phyloP scores from a whole-genome alignment of 2,113 vertebrate species.

The Odontophorus gujanensis region DNA sequence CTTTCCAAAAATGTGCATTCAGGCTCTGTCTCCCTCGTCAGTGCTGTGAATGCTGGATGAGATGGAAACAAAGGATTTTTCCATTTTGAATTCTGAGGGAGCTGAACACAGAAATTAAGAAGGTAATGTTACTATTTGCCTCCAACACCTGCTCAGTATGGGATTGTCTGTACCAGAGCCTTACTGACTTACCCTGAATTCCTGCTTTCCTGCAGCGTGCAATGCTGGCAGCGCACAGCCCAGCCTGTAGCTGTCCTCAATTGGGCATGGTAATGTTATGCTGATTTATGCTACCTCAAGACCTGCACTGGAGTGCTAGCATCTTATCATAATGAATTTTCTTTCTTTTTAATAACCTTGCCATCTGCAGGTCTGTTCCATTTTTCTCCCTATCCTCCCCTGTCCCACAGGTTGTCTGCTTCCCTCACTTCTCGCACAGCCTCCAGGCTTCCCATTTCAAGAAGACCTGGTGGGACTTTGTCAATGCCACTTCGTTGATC shows the following conservation, averaged over 20 bases:
- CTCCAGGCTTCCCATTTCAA: neutral
- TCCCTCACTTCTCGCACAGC: neutral
- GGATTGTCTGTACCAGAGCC: neutral
- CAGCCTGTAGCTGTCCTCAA: neutral
- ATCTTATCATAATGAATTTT: neutral
- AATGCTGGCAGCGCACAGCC: neutral
- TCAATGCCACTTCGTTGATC: neutral
- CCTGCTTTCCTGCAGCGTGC: neutral
- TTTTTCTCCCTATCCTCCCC: neutral
- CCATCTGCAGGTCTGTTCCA: neutral
- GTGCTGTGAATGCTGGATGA: neutral
- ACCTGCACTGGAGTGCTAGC: neutral
- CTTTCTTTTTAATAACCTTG: neutral
- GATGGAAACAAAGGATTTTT: neutral
- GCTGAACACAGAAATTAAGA: neutral
- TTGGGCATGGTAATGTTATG: neutral
- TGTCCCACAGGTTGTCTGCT: neutral
- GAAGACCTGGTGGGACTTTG: rapidly evolving
- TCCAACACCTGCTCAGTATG: neutral
- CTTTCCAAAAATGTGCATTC: neutral
- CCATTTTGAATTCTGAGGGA: neutral
- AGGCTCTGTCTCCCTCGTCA: neutral
- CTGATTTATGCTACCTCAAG: neutral
- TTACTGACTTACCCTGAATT: neutral
- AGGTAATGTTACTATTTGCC: neutral